Base-by-base conservation (phyloP, 1,140 invertebrate species). In the Aphaenogaster ashmeadi region DNA sequence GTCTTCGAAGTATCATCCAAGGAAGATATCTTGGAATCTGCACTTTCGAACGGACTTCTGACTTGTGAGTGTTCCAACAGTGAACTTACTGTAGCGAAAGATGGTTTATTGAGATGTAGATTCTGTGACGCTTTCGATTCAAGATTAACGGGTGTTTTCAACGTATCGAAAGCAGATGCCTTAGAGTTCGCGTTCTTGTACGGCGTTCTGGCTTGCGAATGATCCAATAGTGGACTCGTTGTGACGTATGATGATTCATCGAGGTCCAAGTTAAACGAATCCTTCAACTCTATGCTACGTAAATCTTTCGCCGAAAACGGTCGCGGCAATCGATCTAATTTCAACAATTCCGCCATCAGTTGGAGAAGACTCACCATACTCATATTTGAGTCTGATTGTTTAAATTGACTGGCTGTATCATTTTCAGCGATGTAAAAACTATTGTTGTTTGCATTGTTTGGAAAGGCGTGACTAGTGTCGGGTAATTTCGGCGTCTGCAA, bases 341-440 rank as follows among this genome's bases (percentile, higher is more conserved):
- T 93, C 1, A 91, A 87, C 21, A 94, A 79, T 21, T 93, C 91
- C 3, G 89, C 90, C 93, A 94, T 94, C 2, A 93, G 38, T 18
- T 91, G 89, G 0, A 93, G 84, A 8, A 93, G 75, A 79, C 60
- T 77, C 36, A 88, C 11, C 6, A 75, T 67, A 13, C 64, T 81
- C 33, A 69, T 41, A 58, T 84, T 83, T 15, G 62, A 54, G 4
- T 62, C 33, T 6, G 9, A 21, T 27, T 74, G 58, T 4, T 41
- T 69, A 7, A 64, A 38, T 47, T 41, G 47, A 44, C 13, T 11
- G 4, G 11, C 1, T 27, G 77, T 36, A n/a, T 83, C 44, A 5
- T 84, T 33, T 44, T 81, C n/a, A n/a, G 36, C n/a, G 8, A 38
- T 4, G 27, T 38, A 21, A 11, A 44, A 62, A 13, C 33, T 72